phyloP scores from a whole-genome alignment of 2,113 vertebrate genomes.

The Brachyistius frenatus region DNA sequence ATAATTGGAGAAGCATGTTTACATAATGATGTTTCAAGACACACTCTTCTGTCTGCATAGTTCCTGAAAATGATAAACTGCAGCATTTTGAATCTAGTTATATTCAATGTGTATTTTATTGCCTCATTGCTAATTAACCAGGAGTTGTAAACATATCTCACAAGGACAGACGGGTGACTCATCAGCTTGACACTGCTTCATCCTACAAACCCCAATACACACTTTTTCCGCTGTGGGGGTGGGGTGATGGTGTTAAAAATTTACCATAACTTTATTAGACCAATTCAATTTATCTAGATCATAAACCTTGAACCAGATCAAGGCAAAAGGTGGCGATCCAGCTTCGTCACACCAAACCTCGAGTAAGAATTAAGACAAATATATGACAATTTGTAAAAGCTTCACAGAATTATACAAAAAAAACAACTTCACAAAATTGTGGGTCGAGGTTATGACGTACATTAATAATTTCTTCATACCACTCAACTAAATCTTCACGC shows the following conservation, averaged over 20 bases:
- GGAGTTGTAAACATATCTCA: constrained; percentile 5
- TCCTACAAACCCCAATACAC: background rate
- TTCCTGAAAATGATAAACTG: background rate
- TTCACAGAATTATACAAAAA: background rate
- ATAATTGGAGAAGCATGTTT: background rate
- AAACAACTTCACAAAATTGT: background rate
- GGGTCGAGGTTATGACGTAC: background rate
- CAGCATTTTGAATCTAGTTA: constrained; percentile 3
- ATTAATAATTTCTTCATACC: background rate
- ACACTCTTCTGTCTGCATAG: background rate
- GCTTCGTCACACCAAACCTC: background rate
- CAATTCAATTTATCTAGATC: background rate
- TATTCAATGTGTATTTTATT: background rate
- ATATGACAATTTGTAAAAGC: background rate
- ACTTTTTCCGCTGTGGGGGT: background rate
- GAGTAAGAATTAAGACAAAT: background rate
- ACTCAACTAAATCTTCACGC: background rate
- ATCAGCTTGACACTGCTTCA: background rate
- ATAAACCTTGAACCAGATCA: background rate
- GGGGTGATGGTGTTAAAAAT: background rate
- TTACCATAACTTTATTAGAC: background rate
- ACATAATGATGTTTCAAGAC: background rate
- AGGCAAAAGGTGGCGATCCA: no score
- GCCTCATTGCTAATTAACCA: constrained; percentile 10
- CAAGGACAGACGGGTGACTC: background rate